Evolutionary conservation across 2,888 invertebrate species (phyloP).

Genomic region (Fragum sueziense): DNA sequence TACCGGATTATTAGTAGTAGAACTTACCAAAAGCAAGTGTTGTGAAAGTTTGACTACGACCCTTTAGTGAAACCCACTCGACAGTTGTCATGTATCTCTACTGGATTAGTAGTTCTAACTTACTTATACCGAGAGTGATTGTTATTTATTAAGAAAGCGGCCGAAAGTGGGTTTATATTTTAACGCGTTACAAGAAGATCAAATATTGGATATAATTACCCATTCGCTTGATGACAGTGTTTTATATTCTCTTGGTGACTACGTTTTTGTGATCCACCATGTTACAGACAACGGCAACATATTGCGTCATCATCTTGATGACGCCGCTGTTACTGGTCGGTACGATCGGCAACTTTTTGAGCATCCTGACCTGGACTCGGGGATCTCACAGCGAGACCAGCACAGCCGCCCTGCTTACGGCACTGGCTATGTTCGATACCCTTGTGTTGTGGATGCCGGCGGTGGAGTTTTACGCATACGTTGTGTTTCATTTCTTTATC

Average conservation of each 20-base stretch:
- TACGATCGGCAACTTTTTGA: conserved; percentile 51
- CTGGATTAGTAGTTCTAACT: too few relatives aligned
- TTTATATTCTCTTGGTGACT: too few relatives aligned
- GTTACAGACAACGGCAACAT: conserved; percentile 12
- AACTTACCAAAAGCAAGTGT: too few relatives aligned
- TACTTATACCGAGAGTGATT: too few relatives aligned
- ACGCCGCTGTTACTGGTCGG: conserved; percentile 46
- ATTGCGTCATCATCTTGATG: conserved; percentile 35
- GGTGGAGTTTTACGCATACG: conserved; percentile 39
- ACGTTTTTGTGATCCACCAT: not conserved
- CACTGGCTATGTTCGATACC: conserved; percentile 40
- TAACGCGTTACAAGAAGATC: too few relatives aligned
- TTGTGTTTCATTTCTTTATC: conserved; percentile 21
- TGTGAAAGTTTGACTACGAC: too few relatives aligned
- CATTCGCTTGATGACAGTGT: too few relatives aligned
- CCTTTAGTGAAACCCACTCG: not conserved
- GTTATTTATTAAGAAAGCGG: too few relatives aligned
- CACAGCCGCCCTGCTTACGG: conserved; percentile 47
- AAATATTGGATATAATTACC: too few relatives aligned
- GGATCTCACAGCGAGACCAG: conserved; percentile 44
- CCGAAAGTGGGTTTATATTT: too few relatives aligned
- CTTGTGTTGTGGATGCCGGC: conserved; percentile 48
- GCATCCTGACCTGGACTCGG: conserved; percentile 53
- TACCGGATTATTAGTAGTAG: too few relatives aligned
- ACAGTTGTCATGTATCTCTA: not conserved